Evolutionary conservation across 2,888 invertebrate species (phyloP).

Genomic region (Desoria tigrina): DNA sequence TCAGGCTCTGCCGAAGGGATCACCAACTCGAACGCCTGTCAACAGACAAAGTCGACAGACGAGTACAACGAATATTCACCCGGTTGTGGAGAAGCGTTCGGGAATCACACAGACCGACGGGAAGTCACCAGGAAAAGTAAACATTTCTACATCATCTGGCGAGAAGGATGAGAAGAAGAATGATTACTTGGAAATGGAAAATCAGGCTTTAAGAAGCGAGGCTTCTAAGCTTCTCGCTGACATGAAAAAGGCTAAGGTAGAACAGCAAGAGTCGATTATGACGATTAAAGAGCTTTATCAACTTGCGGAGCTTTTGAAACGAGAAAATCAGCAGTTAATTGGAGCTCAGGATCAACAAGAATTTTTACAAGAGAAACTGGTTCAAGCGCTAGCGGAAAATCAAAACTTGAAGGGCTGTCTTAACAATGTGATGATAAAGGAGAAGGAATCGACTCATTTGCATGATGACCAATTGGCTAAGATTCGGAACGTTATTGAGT

Average conservation of each 20-base stretch:
- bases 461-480: conserved; percentile 34
- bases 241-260: conserved; percentile 35
- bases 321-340: conserved; percentile 32
- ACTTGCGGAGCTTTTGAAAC: conserved; percentile 36
- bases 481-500: conserved; percentile 41
- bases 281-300: conserved; percentile 44
- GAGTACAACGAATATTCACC: conserved; percentile 1
- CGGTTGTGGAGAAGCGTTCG: not conserved
- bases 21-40: not conserved
- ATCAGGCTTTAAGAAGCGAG: conserved; percentile 33
- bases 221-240: conserved; percentile 23
- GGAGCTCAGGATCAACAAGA: conserved; percentile 38
- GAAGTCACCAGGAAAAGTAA: not conserved
- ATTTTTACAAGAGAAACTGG: conserved; percentile 30
- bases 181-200: conserved; percentile 29
- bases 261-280: conserved; percentile 35
- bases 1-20: not conserved
- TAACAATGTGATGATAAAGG: conserved; percentile 25
- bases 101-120: not conserved
- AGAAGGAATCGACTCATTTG: conserved; percentile 16
- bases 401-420: conserved; percentile 35
- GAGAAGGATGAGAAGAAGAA: conserved; percentile 16
- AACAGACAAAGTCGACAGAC: conserved; percentile 5
- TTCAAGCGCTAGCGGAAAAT: conserved; percentile 38
- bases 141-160: not conserved